Conservation (phyloP, 2,113 vertebrate species). For the Ptilonorhynchus violaceus region DNA sequence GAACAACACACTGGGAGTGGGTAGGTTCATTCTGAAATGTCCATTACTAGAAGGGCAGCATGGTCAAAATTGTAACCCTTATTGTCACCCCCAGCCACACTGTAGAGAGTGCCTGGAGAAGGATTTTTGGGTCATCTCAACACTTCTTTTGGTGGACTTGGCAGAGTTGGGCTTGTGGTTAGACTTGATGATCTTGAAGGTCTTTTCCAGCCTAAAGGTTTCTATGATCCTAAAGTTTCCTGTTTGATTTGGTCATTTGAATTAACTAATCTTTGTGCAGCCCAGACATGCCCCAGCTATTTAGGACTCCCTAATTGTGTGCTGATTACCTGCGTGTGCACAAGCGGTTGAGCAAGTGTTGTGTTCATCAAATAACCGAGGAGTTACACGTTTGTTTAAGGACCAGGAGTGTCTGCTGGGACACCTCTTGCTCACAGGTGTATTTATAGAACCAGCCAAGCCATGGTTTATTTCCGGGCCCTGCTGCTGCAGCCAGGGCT, state of each 20-base stretch:
- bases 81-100: not conserved
- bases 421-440: not conserved
- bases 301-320: not conserved
- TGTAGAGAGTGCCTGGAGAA: not conserved
- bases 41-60: not conserved
- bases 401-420: not conserved
- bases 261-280: not conserved
- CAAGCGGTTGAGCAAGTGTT: not conserved
- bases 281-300: not conserved
- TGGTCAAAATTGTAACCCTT: not conserved
- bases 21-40: accelerated
- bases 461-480: not conserved
- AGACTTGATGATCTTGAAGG: not conserved
- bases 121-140: no score
- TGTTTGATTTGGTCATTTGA: not conserved
- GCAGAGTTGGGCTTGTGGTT: not conserved
- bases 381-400: not conserved
- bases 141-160: not conserved
- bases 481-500: not conserved
- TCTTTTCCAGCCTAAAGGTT: not conserved
- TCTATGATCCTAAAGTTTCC: not conserved
- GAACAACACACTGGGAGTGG: accelerated
- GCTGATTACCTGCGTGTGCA: not conserved
- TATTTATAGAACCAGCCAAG: not conserved
- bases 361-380: not conserved